These are phyloP conservation scores for Listronotus oregonensis DNA, from an alignment of 1,140 invertebrate genomes.

Conservation along the genomic window DNA sequence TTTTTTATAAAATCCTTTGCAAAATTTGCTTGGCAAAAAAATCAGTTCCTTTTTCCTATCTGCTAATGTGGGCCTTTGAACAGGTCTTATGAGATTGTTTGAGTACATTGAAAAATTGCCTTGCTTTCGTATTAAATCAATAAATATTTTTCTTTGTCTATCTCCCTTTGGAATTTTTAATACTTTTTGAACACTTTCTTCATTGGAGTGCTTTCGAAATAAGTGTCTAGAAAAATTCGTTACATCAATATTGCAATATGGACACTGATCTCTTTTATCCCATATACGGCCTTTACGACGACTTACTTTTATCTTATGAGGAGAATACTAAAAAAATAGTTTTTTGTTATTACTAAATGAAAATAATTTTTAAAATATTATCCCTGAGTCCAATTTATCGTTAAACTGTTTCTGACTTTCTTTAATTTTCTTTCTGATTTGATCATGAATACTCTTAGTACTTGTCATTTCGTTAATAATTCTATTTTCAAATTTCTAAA, in stretches of 20 bases:
- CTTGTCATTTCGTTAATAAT: too few species aligned
- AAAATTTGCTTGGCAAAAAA: constrained; percentile 24
- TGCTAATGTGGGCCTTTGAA: constrained; percentile 15
- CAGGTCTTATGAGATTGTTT: constrained; percentile 26
- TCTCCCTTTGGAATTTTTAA: constrained; percentile 22
- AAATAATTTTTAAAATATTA: too few species aligned
- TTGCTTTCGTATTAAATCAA: constrained; percentile 24
- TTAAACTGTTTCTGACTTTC: too few species aligned
- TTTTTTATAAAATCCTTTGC: constrained; percentile 24
- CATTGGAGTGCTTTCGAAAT: constrained; percentile 21
- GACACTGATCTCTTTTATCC: constrained; percentile 34
- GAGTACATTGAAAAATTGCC: constrained; percentile 21
- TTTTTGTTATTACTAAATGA: too few species aligned
- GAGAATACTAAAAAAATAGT: too few species aligned
- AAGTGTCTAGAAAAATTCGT: constrained; percentile 35
- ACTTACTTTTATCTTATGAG: constrained; percentile 8
- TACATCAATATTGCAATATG: constrained; percentile 22
- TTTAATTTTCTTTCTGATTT: too few species aligned
- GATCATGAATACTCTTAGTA: too few species aligned
- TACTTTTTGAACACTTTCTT: constrained; percentile 23
- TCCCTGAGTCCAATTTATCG: too few species aligned
- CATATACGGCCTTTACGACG: constrained; percentile 17
- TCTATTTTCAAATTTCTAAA: too few species aligned
- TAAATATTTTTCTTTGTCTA: constrained; percentile 22
- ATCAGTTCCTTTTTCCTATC: constrained; percentile 1